These are phyloP conservation scores for Condylura cristata DNA, from an alignment of 2,113 vertebrate species.

Conservation along the genomic window DNA sequence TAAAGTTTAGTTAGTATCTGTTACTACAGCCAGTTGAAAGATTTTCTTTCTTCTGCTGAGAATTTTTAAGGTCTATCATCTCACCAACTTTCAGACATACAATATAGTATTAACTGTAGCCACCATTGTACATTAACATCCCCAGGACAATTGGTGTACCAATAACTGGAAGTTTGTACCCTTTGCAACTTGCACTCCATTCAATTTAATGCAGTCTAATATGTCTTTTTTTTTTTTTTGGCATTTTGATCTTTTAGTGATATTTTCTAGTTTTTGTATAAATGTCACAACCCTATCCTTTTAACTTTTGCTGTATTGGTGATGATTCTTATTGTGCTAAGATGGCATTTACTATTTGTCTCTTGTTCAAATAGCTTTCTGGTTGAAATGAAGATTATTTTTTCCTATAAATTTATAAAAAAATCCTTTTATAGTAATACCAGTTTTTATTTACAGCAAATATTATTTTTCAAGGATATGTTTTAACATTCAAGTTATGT, in stretches of 20 bases:
- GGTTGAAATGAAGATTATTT: neutral
- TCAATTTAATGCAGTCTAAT: neutral
- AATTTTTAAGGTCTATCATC: neutral
- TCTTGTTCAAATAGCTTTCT: neutral
- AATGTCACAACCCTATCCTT: neutral
- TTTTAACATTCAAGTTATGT: constrained; percentile 11
- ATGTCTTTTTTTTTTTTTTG: constrained; percentile 14
- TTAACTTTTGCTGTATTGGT: neutral
- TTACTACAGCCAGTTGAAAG: neutral
- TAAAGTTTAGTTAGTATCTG: neutral
- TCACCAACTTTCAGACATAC: neutral
- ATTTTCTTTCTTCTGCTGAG: neutral
- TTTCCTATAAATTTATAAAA: neutral
- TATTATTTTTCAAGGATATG: neutral
- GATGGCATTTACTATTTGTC: neutral
- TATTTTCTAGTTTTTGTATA: neutral
- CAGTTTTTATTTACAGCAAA: neutral
- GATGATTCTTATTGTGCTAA: neutral
- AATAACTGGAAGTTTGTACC: neutral
- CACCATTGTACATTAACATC: neutral
- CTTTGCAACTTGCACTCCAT: neutral
- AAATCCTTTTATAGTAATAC: neutral
- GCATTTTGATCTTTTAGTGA: neutral
- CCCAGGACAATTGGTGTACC: neutral
- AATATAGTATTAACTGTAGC: neutral